These are phyloP conservation scores for Fragum sueziense DNA, from an alignment of 2,888 invertebrate genomes.

Conservation along the genomic window DNA sequence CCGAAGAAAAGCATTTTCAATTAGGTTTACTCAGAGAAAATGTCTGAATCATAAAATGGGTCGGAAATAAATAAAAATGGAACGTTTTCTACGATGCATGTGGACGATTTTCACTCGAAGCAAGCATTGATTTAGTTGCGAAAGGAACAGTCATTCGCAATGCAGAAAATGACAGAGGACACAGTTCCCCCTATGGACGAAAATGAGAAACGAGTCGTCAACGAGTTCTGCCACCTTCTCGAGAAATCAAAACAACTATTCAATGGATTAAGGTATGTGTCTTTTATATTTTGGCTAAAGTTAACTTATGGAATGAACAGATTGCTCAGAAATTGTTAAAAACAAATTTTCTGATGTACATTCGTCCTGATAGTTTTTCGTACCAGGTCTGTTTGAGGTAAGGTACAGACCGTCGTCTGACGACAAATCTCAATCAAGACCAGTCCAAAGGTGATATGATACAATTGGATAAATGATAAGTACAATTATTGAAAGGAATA, in stretches of 20 bases:
- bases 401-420: too few relatives aligned
- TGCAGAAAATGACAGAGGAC: conserved; percentile 66
- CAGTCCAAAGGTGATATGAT: too few relatives aligned
- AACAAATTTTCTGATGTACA: too few relatives aligned
- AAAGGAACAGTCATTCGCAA: background rate
- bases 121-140: background rate
- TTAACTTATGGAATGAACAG: too few relatives aligned
- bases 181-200: conserved; percentile 74
- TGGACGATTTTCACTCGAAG: background rate
- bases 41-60: background rate
- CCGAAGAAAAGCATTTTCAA: conserved; percentile 22
- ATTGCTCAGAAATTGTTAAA: too few relatives aligned
- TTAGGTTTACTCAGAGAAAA: background rate
- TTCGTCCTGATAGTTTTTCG: too few relatives aligned
- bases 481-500: too few relatives aligned
- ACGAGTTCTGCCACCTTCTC: conserved; percentile 97
- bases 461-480: too few relatives aligned
- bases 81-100: background rate
- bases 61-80: background rate
- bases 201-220: conserved; percentile 86
- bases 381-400: too few relatives aligned
- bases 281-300: background rate
- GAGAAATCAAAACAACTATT: conserved; percentile 99
- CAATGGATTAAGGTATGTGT: conserved; percentile 92
- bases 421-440: too few relatives aligned